Evolutionary conservation across 2,888 invertebrate species (phyloP).

Genomic region (Drosophila diplacantha): DNA sequence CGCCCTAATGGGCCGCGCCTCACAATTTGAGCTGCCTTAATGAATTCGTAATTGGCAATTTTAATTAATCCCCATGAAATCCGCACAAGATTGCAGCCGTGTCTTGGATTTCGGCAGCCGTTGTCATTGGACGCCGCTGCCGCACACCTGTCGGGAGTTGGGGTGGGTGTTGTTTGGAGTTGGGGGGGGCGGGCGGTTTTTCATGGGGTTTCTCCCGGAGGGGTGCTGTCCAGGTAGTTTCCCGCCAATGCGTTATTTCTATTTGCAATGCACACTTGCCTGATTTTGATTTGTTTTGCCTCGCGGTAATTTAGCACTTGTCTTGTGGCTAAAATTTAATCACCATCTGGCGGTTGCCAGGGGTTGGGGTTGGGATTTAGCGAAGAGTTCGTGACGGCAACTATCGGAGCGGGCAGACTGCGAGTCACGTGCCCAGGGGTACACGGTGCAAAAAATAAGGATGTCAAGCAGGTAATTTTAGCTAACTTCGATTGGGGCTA

Average conservation of each 20-base stretch:
- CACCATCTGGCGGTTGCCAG: constrained; percentile 26
- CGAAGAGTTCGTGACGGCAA: constrained; percentile 13
- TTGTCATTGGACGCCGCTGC: constrained; percentile 40
- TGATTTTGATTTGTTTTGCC: constrained; percentile 47
- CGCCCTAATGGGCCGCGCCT: constrained; percentile 29
- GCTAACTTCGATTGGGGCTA: neutral
- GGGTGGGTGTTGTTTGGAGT: neutral
- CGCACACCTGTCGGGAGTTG: neutral
- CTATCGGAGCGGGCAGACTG: neutral
- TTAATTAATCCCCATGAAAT: constrained; percentile 71
- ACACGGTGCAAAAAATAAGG: neutral
- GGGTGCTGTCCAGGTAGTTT: neutral
- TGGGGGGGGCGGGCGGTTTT: neutral
- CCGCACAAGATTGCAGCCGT: constrained; percentile 53
- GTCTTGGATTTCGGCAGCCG: constrained; percentile 42
- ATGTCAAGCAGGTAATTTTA: neutral
- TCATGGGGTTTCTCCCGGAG: neutral
- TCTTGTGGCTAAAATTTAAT: constrained; percentile 62
- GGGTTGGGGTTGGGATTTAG: neutral
- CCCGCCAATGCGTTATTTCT: constrained; percentile 26
- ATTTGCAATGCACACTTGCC: constrained; percentile 30
- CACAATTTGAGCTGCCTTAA: constrained; percentile 60
- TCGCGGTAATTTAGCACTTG: constrained; percentile 61
- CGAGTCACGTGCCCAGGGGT: constrained; percentile 7
- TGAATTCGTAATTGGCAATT: constrained; percentile 74